Base-by-base conservation (phyloP, 2,113 vertebrate genomes). In the Spheniscus mendiculus region DNA sequence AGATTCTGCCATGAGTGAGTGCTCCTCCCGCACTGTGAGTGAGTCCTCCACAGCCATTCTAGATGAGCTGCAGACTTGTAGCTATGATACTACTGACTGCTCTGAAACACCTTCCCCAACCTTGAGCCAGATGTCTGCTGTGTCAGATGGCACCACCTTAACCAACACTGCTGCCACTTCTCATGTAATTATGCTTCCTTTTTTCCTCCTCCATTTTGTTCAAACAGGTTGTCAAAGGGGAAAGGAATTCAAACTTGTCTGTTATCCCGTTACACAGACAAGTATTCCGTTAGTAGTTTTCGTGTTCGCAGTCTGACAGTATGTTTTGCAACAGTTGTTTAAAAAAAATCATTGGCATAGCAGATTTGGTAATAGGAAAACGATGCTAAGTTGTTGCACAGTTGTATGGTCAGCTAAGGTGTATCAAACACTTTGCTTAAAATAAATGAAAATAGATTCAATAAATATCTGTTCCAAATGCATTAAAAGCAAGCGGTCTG, bases 81-180 rank as follows among this genome's bases (percentile, higher is more conserved):
- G 98, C 97, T 98, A 98, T 97, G 98, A 99, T 97, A 98, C 98
- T 47, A 98, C 98, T 94, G 97, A 98, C 73, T 77, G 91, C 97
- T 99, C 99, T 82, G 98, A 98, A 97, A 99, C 99, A 83, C 99
- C 98, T 73, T 99, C 99, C 98, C 99, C 99, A 97, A 98, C 98
- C 91, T 96, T 98, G 98, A 99, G 98, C 98, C 98, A 98, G 96
- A 98, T 98, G 97, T 99, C 99, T 88, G 93, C 98, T 90, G 98
- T 98, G 91, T 98, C 98, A 98, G 98, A 98, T 90, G 98, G 98
- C 97, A 97, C 97, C 92, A 96, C 96, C 96, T 97, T 98, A 98
- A 98, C 98, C 97, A 97, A 97, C 97, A 95, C 97, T 97, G 98
- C 97, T 96, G 97, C 98, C 98, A 96, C 97, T 93, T 98, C 98